Percentiles rank a stretch among this genome's conserved stretches.
Evolutionary conservation across 2,113 vertebrate species (phyloP).

Genomic region (Sisor rabdophorus): DNA sequence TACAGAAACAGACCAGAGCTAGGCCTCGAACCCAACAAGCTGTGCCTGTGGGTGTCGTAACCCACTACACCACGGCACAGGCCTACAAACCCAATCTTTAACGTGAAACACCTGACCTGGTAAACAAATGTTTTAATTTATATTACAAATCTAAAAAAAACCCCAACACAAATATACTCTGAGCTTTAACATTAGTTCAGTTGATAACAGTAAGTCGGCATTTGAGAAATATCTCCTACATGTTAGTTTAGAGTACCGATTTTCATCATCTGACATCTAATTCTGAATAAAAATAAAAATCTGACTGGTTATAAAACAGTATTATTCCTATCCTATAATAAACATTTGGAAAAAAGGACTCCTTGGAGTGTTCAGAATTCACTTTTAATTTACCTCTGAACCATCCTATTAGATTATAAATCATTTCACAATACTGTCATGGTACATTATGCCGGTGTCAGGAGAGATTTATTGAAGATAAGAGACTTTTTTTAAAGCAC

Average conservation of each 20-base stretch:
- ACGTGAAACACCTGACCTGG: no score
- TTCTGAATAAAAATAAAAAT: no score
- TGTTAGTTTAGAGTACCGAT: background rate
- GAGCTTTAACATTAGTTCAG: background rate
- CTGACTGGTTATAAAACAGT: background rate
- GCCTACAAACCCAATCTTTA: no score
- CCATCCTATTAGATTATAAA: background rate
- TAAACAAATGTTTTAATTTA: slow-evolving; percentile 17
- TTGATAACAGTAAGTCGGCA: background rate
- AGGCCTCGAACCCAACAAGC: no score
- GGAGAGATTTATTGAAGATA: slow-evolving; percentile 12
- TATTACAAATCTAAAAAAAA: background rate
- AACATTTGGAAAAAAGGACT: background rate
- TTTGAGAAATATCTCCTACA: slow-evolving; percentile 10
- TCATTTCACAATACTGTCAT: slow-evolving; percentile 1
- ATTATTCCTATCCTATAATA: background rate
- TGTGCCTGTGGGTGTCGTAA: no score
- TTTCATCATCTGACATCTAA: background rate
- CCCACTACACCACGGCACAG: no score
- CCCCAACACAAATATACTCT: background rate
- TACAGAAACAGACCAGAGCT: no score
- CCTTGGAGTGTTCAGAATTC: background rate
- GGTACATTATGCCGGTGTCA: background rate
- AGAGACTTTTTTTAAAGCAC: background rate
- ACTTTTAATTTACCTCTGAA: no score